Conservation (phyloP, 2,113 vertebrate species). For the Chitala chitala region DNA sequence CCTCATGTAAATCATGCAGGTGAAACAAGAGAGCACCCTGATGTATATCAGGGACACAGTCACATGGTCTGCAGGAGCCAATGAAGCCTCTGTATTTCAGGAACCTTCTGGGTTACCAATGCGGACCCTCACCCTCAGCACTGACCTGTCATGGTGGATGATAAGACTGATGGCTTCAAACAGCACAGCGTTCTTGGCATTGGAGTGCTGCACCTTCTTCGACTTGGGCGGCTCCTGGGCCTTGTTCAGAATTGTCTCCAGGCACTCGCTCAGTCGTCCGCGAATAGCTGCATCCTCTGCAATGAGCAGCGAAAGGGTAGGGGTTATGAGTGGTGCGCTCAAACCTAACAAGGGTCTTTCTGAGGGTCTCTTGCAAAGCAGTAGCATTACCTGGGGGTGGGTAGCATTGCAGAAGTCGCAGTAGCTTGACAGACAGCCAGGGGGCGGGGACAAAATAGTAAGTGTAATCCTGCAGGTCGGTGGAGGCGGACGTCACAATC, state of each 20-base stretch:
- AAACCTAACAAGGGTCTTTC: neutral
- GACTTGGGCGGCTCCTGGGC: slow-evolving; percentile 89
- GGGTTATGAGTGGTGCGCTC: neutral
- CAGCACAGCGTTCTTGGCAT: slow-evolving; percentile 85
- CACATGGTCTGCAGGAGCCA: neutral
- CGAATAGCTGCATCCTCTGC: slow-evolving; percentile 79
- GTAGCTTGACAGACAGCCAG: slow-evolving; percentile 83
- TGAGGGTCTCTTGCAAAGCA: neutral
- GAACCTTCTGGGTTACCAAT: neutral
- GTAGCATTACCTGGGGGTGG: slow-evolving; percentile 53
- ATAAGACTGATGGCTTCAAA: slow-evolving; percentile 89
- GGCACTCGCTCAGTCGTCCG: slow-evolving; percentile 81
- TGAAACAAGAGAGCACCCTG: too few species aligned
- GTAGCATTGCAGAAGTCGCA: slow-evolving; percentile 82
- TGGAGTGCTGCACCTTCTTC: slow-evolving; percentile 92
- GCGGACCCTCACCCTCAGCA: too few species aligned
- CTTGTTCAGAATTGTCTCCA: slow-evolving; percentile 88
- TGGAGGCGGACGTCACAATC: slow-evolving; percentile 88
- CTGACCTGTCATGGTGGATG: slow-evolving; percentile 82
- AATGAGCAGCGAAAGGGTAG: neutral
- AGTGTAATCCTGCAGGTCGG: slow-evolving; percentile 84
- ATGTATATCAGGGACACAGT: too few species aligned
- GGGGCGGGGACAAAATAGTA: slow-evolving; percentile 88
- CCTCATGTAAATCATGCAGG: neutral
- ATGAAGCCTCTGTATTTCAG: too few species aligned